A percentile compares a stretch with the other conserved stretches of the same genome.
Evolutionary conservation across 2,797 vertebrate species (phyloP).

Genomic region (Acipenser oxyrinchus): DNA sequence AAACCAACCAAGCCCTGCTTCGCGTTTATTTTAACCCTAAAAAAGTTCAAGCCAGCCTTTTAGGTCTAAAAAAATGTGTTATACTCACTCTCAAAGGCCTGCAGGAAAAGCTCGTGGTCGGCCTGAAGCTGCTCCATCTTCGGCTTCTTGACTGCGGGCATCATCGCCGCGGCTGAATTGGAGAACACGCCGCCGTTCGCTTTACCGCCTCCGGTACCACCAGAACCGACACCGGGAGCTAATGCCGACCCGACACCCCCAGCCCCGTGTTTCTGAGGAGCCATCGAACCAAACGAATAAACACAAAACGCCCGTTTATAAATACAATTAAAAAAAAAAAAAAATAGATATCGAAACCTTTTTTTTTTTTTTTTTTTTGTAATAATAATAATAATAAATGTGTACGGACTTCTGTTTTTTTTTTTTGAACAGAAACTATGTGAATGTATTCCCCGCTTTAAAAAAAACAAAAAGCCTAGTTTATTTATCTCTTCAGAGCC

Average conservation of each 20-base stretch:
- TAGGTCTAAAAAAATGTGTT: background rate
- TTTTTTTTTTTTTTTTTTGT: background rate
- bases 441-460: background rate
- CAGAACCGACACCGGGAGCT: constrained; percentile 49
- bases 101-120: constrained; percentile 95
- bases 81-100: constrained; percentile 96
- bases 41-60: too few species aligned
- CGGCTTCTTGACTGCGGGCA: constrained; percentile 82
- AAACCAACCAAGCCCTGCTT: too few species aligned
- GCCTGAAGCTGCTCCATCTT: constrained; percentile 96
- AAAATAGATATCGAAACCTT: constrained; percentile 8
- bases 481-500: background rate
- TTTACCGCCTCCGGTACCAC: constrained; percentile 53
- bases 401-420: too few species aligned
- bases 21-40: too few species aligned
- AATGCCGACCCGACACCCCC: constrained; percentile 18
- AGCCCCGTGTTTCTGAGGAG: constrained; percentile 66
- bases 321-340: background rate
- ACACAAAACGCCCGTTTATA: too few species aligned
- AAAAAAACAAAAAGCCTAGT: background rate
- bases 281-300: constrained; percentile 29
- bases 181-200: constrained; percentile 69
- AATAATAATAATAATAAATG: constrained; percentile 11
- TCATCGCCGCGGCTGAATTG: constrained; percentile 69
- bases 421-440: too few species aligned